phyloP scores from a whole-genome alignment of 2,888 invertebrate species.

The Sabellastarte sp. region DNA sequence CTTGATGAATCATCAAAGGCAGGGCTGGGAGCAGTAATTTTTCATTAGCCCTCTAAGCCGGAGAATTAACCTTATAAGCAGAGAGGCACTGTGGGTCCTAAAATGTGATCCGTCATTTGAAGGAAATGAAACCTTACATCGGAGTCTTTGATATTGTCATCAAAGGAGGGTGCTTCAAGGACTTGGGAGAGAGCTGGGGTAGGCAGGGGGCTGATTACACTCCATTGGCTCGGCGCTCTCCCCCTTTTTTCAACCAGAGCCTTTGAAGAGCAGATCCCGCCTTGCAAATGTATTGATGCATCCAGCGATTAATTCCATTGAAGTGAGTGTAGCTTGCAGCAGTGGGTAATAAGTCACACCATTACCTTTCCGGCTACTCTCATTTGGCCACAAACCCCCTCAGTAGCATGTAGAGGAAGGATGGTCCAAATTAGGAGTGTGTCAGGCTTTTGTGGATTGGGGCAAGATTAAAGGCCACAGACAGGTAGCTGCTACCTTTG shows the following conservation, averaged over 20 bases:
- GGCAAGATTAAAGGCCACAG: neutral
- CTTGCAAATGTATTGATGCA: neutral
- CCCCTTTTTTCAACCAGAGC: too few species aligned
- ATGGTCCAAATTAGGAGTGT: neutral
- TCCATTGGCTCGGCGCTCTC: too few species aligned
- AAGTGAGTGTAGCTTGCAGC: neutral
- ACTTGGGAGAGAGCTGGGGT: neutral
- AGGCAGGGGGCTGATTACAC: too few species aligned
- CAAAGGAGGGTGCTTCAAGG: neutral
- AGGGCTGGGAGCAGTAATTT: neutral
- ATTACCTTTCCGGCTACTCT: neutral
- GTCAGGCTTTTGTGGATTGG: neutral
- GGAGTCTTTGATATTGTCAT: neutral
- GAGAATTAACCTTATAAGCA: neutral
- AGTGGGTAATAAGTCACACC: slow-evolving; percentile 1
- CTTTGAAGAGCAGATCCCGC: neutral
- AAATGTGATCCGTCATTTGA: neutral
- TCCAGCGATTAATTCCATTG: neutral
- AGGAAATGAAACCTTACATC: neutral
- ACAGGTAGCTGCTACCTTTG: neutral
- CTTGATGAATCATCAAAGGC: neutral
- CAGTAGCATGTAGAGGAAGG: neutral
- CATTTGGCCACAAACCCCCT: neutral
- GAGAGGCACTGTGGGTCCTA: neutral
- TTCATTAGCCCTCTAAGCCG: neutral